Conservation (phyloP, 2,113 vertebrate species). For the Heterotis niloticus region DNA sequence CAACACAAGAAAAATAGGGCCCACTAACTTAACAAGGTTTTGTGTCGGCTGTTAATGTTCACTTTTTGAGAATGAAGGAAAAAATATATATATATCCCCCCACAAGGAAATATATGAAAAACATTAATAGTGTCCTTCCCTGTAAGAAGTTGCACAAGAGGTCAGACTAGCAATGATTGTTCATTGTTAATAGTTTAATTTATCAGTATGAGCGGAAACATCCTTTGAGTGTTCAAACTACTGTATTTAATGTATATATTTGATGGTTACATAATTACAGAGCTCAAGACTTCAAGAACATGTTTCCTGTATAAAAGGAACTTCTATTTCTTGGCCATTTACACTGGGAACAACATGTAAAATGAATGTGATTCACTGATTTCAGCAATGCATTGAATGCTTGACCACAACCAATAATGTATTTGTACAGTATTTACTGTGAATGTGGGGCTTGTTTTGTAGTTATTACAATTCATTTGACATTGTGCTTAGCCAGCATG, state of each 20-base stretch:
- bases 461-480: constrained; percentile 6
- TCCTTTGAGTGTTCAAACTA: background rate
- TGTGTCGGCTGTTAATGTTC: background rate
- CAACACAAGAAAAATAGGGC: too few relatives aligned
- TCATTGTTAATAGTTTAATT: background rate
- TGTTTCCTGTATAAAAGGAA: constrained; percentile 18
- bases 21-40: too few relatives aligned
- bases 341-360: background rate
- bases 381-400: background rate
- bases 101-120: background rate
- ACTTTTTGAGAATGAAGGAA: constrained; percentile 7
- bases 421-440: background rate
- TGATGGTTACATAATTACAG: background rate
- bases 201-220: background rate
- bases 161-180: background rate
- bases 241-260: constrained; percentile 16
- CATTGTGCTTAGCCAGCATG: background rate
- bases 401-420: constrained; percentile 4
- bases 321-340: background rate
- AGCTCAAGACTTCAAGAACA: background rate
- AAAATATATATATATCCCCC: background rate
- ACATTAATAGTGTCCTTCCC: background rate
- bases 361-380: constrained; percentile 7
- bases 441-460: background rate
- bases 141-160: background rate